A percentile compares a stretch with the other conserved stretches of the same genome.
Conservation (phyloP, 2,797 vertebrate species). For the Hypotaenidia okinawae region DNA sequence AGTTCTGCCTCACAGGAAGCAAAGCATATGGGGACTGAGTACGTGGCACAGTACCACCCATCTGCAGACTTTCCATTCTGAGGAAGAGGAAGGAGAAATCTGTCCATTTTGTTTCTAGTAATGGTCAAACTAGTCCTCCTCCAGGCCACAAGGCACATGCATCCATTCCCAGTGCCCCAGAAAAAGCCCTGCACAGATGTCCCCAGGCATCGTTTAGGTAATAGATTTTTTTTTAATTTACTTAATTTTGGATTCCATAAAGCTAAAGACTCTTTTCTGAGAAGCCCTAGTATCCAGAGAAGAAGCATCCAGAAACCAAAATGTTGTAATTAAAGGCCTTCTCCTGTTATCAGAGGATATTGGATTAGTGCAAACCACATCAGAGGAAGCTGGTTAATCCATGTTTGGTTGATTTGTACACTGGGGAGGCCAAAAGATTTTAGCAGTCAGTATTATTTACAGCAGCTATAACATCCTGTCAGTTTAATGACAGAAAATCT, state of each 20-base stretch:
- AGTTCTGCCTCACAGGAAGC: background rate
- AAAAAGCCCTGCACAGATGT: background rate
- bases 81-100: background rate
- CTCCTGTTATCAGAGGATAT: slow-evolving; percentile 32
- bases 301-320: background rate
- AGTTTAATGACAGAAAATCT: slow-evolving; percentile 42
- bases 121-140: background rate
- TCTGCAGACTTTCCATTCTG: background rate
- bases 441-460: slow-evolving; percentile 50
- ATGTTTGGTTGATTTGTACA: slow-evolving; percentile 22
- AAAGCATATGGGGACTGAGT: background rate
- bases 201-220: background rate
- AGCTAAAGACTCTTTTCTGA: slow-evolving; percentile 6
- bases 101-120: background rate
- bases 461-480: slow-evolving; percentile 32
- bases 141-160: background rate
- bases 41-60: background rate
- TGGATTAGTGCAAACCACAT: slow-evolving; percentile 48
- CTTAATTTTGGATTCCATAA: background rate
- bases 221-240: background rate
- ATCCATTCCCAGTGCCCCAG: background rate
- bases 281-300: background rate
- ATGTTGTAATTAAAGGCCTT: slow-evolving; percentile 3
- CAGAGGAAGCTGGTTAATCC: slow-evolving; percentile 50
- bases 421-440: slow-evolving; percentile 30